phyloP scores from a whole-genome alignment of 1,140 invertebrate species.

The Drosophila nebulosa region DNA sequence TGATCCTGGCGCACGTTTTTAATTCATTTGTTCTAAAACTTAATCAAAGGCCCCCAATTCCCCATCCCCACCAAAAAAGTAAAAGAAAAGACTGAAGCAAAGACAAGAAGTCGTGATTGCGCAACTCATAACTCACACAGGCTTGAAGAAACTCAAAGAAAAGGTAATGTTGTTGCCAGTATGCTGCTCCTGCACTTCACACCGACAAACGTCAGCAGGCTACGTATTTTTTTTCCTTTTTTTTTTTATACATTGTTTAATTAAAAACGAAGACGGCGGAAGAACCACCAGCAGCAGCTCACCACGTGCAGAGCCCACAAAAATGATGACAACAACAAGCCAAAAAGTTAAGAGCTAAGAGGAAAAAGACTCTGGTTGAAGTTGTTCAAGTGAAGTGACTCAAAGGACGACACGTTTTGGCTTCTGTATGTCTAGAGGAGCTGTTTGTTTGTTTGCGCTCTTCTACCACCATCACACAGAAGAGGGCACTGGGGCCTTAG shows the following conservation, averaged over 20 bases:
- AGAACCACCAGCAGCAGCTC: constrained; percentile 35
- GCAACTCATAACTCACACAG: constrained; percentile 73
- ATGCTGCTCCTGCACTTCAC: constrained; percentile 37
- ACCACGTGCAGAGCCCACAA: constrained; percentile 58
- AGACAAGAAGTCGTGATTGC: constrained; percentile 78
- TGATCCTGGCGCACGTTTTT: constrained; percentile 61
- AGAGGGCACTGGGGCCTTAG: background rate
- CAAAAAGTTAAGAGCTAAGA: constrained; percentile 7
- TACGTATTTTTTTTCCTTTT: background rate
- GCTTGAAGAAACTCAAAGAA: constrained; percentile 4
- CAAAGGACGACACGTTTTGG: constrained; percentile 78
- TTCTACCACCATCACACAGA: background rate
- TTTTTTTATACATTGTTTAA: constrained; percentile 69
- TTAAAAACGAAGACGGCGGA: constrained; percentile 62
- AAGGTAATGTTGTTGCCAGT: constrained; percentile 38
- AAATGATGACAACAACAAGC: constrained; percentile 56
- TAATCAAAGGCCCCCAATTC: constrained; percentile 48
- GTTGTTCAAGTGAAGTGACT: constrained; percentile 63
- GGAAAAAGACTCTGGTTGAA: constrained; percentile 24
- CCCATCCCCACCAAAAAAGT: background rate
- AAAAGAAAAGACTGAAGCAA: constrained; percentile 40
- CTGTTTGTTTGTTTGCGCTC: constrained; percentile 39
- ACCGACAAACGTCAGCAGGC: constrained; percentile 15
- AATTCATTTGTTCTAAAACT: constrained; percentile 80
- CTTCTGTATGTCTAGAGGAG: constrained; percentile 55